Percentiles rank a stretch among this genome's conserved stretches.
Evolutionary conservation across 2,888 invertebrate genomes (phyloP).

Genomic region (Oxycera nigricornis): DNA sequence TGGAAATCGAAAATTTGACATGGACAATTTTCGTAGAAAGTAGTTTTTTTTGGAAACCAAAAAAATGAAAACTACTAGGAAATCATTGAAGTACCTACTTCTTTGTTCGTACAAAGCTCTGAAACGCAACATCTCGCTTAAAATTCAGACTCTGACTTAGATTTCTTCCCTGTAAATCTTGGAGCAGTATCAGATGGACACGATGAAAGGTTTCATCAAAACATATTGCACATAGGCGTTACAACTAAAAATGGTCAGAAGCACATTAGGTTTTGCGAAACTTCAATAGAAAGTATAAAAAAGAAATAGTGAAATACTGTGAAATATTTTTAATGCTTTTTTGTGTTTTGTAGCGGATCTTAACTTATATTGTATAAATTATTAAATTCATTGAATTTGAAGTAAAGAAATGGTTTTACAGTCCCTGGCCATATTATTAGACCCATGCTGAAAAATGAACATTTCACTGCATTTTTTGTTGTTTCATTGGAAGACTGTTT

Average conservation of each 20-base stretch:
- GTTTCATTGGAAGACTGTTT: too few species aligned
- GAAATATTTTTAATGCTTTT: too few species aligned
- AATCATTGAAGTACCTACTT: conserved; percentile 9
- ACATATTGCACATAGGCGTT: not conserved
- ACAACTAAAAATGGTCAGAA: too few species aligned
- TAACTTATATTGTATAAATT: too few species aligned
- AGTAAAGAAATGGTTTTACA: too few species aligned
- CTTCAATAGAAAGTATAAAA: not conserved
- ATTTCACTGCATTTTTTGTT: too few species aligned
- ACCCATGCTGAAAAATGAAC: too few species aligned
- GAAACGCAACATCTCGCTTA: not conserved
- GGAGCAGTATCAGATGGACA: not conserved
- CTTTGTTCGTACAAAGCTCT: not conserved
- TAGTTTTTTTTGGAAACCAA: conserved; percentile 32
- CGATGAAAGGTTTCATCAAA: not conserved
- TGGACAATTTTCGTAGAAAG: conserved; percentile 8
- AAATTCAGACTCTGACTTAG: not conserved
- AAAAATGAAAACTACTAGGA: conserved; percentile 17
- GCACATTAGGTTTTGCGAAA: too few species aligned
- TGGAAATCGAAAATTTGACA: conserved; percentile 8
- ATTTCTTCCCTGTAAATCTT: not conserved
- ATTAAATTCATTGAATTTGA: too few species aligned
- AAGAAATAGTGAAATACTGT: too few species aligned
- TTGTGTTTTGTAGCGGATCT: too few species aligned
- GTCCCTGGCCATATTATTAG: too few species aligned